Conservation (phyloP, 2,797 vertebrate genomes). For the Choloepus didactylus region DNA sequence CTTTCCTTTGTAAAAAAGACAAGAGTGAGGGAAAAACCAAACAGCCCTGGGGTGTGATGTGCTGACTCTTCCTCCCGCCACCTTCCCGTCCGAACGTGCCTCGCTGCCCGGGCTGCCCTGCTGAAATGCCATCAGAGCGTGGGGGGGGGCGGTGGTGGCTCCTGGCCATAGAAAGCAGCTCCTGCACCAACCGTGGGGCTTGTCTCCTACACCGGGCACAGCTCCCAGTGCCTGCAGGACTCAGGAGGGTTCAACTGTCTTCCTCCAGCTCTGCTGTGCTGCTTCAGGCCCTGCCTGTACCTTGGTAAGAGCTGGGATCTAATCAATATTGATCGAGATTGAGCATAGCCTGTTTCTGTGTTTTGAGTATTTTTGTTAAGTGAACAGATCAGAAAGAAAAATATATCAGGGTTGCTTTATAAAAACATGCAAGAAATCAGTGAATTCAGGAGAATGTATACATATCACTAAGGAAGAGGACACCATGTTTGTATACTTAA, state of each 20-base stretch:
- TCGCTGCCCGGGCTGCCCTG: neutral
- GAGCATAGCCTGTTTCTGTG: neutral
- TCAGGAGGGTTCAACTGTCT: too few relatives aligned
- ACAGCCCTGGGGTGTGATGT: neutral
- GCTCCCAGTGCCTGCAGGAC: too few relatives aligned
- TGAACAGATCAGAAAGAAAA: conserved; percentile 30
- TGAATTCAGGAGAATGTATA: neutral
- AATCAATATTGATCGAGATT: neutral
- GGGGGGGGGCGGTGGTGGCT: neutral
- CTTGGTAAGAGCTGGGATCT: neutral
- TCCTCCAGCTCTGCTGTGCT: neutral
- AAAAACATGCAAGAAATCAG: neutral
- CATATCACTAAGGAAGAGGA: neutral
- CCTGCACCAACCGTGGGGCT: neutral
- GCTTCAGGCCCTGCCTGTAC: neutral
- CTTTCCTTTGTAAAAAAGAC: neutral
- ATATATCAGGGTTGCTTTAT: neutral
- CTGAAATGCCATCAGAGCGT: neutral
- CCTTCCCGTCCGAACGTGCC: neutral
- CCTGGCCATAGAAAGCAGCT: neutral
- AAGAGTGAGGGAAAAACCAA: neutral
- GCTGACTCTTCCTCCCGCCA: neutral
- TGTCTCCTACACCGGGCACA: neutral
- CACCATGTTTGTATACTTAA: neutral
- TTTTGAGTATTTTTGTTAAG: conserved; percentile 1